Percentiles rank a stretch among this genome's conserved stretches.
These are phyloP conservation scores for Chitala chitala DNA, from an alignment of 2,113 vertebrate genomes.

Conservation along the genomic window DNA sequence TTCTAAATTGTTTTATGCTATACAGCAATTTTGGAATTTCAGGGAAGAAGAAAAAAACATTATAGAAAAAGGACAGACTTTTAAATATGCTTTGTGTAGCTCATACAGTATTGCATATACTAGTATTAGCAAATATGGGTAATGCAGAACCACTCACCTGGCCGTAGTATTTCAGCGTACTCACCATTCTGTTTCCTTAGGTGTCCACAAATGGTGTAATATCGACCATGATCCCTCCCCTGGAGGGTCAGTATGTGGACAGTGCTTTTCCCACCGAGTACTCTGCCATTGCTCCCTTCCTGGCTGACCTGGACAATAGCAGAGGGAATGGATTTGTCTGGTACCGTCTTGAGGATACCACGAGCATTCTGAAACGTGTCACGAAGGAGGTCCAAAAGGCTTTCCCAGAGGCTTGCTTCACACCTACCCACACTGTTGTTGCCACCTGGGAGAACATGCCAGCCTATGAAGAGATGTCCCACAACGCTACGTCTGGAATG, in stretches of 20 bases:
- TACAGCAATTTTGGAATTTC: too few relatives aligned
- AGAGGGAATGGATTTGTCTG: constrained; percentile 72
- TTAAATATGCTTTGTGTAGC: too few relatives aligned
- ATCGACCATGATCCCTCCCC: constrained; percentile 86
- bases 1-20: too few relatives aligned
- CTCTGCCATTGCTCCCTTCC: constrained; percentile 84
- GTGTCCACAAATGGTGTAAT: constrained; percentile 96
- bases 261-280: constrained; percentile 91
- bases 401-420: constrained; percentile 67
- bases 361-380: constrained; percentile 57
- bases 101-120: too few relatives aligned
- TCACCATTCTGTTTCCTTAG: constrained; percentile 47
- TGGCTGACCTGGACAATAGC: constrained; percentile 89
- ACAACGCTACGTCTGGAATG: neutral
- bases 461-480: constrained; percentile 67
- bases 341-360: constrained; percentile 76
- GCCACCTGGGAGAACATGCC: constrained; percentile 88
- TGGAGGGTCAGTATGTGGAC: constrained; percentile 95
- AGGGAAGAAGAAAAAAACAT: too few relatives aligned
- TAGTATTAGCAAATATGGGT: too few relatives aligned
- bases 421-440: constrained; percentile 70
- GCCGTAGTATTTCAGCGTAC: neutral
- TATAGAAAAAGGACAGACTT: too few relatives aligned
- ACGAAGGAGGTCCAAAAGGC: constrained; percentile 67
- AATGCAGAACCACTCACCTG: too few relatives aligned